Evolutionary conservation across 2,888 invertebrate genomes (phyloP), one percentile per base, ranked within the genome.

Genomic region (Ommatoiulus sabulosus): DNA sequence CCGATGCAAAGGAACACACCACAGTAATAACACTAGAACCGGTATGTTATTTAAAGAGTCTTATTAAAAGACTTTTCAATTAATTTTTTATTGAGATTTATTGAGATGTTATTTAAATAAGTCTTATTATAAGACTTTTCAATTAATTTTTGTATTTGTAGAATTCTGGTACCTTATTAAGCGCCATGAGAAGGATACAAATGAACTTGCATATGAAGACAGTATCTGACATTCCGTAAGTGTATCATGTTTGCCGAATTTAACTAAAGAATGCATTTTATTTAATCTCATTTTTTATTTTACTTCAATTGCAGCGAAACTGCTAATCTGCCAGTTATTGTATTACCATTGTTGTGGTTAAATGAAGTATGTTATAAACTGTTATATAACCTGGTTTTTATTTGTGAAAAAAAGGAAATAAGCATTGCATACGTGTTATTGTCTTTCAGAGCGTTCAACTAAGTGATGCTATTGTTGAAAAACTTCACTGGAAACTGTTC

Each of bases 21-120:
- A 57, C 80, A 10, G 87, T 80, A 46, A 44, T 87, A 46, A 87
- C 88, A 10, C 6, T 89, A 7, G 89, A 89, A 44, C 89, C 89
- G 17, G 89, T 89, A 88, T n/a, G n/a, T n/a, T n/a, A n/a, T n/a
- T n/a, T n/a, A n/a, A n/a, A 89, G 80, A 12, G 8, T 7, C 20
- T n/a, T 1, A 3, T 63, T 57, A 3, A 3, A 6, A n/a, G n/a
- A n/a, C 7, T 63, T 20, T 63, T n/a, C 3, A n/a, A 5, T 63
- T 63, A n/a, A 63, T n/a, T 2, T 63, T 20, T n/a, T 6, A 46
- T 46, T 46, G 46, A 46, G n/a, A n/a, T 57, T 57, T 46, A 15
- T 57, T 57, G 10, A 20, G 63, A n/a, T n/a, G 17, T 63, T 63
- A 63, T n/a, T 63, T n/a, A 63, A 63, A 63, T 1, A 5, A 46